These are phyloP conservation scores for Paedocypris micromegethes DNA, from an alignment of 2,797 vertebrate genomes.

Conservation along the genomic window DNA sequence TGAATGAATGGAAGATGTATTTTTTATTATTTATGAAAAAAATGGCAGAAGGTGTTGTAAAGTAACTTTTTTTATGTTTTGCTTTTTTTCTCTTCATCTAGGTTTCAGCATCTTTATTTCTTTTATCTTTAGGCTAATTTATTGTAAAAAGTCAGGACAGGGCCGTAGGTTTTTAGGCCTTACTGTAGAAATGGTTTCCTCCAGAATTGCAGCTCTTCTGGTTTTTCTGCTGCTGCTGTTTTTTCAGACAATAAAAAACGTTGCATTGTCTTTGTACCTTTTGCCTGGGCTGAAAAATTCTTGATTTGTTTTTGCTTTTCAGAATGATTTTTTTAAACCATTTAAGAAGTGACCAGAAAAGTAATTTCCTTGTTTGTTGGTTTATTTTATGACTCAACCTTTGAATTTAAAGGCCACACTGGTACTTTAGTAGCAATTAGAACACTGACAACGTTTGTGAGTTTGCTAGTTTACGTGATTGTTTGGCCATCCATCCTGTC, in stretches of 20 bases:
- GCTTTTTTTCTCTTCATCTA: slow-evolving; percentile 51
- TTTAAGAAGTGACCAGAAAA: too few relatives aligned
- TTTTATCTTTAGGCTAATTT: slow-evolving; percentile 24
- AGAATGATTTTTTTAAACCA: too few relatives aligned
- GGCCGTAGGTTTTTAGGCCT: slow-evolving; percentile 18
- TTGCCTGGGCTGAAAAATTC: not conserved
- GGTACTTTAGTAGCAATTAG: too few relatives aligned
- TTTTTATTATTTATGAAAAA: slow-evolving; percentile 76
- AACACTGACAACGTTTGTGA: too few relatives aligned
- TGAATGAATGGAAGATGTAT: slow-evolving; percentile 61
- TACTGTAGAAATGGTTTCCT: slow-evolving; percentile 21
- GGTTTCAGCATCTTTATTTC: slow-evolving; percentile 44
- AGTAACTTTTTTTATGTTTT: slow-evolving; percentile 50
- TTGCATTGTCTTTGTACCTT: slow-evolving; percentile 15
- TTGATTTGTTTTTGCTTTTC: too few relatives aligned
- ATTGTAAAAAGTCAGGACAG: slow-evolving; percentile 42
- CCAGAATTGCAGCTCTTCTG: slow-evolving; percentile 27
- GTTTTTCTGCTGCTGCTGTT: slow-evolving; percentile 28
- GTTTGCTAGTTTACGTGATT: too few relatives aligned
- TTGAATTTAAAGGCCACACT: too few relatives aligned
- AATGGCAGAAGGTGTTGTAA: slow-evolving; percentile 55
- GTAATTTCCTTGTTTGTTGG: too few relatives aligned
- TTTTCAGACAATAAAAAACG: slow-evolving; percentile 27
- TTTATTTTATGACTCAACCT: too few relatives aligned
- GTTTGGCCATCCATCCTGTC: too few relatives aligned